Percentiles rank a stretch among this genome's conserved stretches.
These are phyloP conservation scores for Percina caprodes DNA, from an alignment of 2,113 vertebrate species.

Conservation along the genomic window DNA sequence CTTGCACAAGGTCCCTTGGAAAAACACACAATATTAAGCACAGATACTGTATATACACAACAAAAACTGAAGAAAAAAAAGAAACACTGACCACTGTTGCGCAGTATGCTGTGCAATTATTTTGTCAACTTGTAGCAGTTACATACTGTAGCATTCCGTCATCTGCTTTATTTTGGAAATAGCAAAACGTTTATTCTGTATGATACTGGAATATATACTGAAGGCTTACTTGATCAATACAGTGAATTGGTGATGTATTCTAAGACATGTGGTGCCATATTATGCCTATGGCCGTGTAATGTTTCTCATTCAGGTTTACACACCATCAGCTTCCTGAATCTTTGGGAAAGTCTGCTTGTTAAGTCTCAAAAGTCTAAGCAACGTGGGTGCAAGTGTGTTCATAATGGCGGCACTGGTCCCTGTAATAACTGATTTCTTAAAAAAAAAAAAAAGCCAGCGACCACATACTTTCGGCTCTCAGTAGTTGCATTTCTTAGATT, in stretches of 20 bases:
- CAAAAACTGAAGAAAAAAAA: constrained; percentile 35
- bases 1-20: constrained; percentile 81
- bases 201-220: constrained; percentile 69
- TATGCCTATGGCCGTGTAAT: constrained; percentile 40
- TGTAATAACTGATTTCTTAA: constrained; percentile 36
- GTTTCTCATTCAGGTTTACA: constrained; percentile 44
- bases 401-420: constrained; percentile 72
- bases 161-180: constrained; percentile 65
- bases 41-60: constrained; percentile 78
- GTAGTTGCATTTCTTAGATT: constrained; percentile 71
- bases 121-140: constrained; percentile 72
- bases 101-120: constrained; percentile 75
- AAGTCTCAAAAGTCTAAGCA: constrained; percentile 60
- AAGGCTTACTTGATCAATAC: constrained; percentile 53
- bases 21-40: constrained; percentile 81
- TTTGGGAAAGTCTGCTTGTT: constrained; percentile 72
- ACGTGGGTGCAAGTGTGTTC: constrained; percentile 48
- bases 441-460: constrained; percentile 52
- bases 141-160: constrained; percentile 47
- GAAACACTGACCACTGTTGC: constrained; percentile 70
- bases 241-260: constrained; percentile 58
- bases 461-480: constrained; percentile 56
- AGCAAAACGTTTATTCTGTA: constrained; percentile 55
- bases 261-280: constrained; percentile 68
- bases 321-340: constrained; percentile 56